phyloP scores from a whole-genome alignment of 2,113 vertebrate species.

The Columba livia region DNA sequence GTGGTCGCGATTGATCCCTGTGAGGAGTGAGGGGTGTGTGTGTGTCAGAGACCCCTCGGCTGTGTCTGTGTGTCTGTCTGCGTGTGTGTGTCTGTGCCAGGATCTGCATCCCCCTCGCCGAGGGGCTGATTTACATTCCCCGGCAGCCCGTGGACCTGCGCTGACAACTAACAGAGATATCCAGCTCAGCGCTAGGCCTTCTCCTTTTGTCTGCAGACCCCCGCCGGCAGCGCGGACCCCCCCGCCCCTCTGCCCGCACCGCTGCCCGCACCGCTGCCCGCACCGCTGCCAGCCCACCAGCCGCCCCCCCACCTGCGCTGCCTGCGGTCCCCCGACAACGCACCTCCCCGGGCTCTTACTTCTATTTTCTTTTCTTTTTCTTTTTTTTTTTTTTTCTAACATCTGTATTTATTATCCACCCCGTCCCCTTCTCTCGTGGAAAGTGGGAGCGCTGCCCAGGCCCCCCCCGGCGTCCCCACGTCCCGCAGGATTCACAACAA shows the following conservation, averaged over 20 bases:
- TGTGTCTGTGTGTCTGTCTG: background rate
- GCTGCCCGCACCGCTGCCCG: no score
- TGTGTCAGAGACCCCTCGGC: background rate
- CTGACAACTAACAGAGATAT: constrained; percentile 97
- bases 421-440: background rate
- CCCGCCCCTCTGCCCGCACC: background rate
- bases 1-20: constrained; percentile 82
- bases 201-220: constrained; percentile 82
- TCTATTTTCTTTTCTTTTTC: background rate
- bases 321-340: no score
- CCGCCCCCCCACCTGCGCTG: background rate
- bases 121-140: constrained; percentile 89
- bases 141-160: constrained; percentile 85
- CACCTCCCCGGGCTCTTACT: rapidly evolving
- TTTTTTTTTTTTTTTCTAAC: background rate
- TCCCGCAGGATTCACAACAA: background rate
- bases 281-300: background rate
- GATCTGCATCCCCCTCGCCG: constrained; percentile 33
- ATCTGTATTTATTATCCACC: background rate
- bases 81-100: background rate
- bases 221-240: background rate
- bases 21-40: background rate
- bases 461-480: no score
- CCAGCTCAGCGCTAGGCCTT: constrained; percentile 84
- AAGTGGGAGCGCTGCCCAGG: rapidly evolving